Base-by-base conservation (phyloP, 2,888 invertebrate species). In the Dryobota labecula region DNA sequence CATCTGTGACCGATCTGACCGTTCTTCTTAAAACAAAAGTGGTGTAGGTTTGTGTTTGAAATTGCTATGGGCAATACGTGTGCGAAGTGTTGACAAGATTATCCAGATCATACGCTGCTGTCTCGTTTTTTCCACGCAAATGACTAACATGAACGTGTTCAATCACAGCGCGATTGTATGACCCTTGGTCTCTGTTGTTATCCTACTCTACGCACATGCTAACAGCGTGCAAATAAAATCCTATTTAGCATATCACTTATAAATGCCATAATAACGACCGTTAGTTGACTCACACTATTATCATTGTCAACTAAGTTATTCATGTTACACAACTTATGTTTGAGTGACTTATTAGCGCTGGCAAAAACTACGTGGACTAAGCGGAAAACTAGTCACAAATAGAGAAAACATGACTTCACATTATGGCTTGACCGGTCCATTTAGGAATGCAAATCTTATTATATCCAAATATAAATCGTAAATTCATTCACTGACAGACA, bases 191-290 rank as follows among this genome's bases (percentile, higher is more conserved):
- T 72, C 64, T 54, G 41, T 47, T 9, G 9, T 1, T 9, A 18
- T 54, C 15, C 36, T 61, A 27, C 73, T 71, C 47, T 15, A 33
- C 4, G 13, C 43, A 38, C 47, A 27, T 18, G 30, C 7, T 24
- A 54, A 62, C 27, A 38, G 9, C 27, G 36, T 60, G 54, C 54
- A 51, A 80, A 71, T 64, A 71, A 43, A 53, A 45, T 27, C 58
- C 54, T 56, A 49, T 33, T 76, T 79, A 68, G 72, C 80, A 79
- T 72, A 71, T 67, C 71, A 67, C 53, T 68, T 72, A 68, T 62
- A 72, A 72, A 72, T 57, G 33, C 61, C 24, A 80, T 72, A 64
- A 56, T 71, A 72, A 63, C 45, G 30, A 33, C 63, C 47, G 56
- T 43, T 70, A 36, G n/a, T 54, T 66, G 49, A 72, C 64, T 67